Evolutionary conservation across 2,113 vertebrate genomes (phyloP).

Genomic region (Takifugu bimaculatus): DNA sequence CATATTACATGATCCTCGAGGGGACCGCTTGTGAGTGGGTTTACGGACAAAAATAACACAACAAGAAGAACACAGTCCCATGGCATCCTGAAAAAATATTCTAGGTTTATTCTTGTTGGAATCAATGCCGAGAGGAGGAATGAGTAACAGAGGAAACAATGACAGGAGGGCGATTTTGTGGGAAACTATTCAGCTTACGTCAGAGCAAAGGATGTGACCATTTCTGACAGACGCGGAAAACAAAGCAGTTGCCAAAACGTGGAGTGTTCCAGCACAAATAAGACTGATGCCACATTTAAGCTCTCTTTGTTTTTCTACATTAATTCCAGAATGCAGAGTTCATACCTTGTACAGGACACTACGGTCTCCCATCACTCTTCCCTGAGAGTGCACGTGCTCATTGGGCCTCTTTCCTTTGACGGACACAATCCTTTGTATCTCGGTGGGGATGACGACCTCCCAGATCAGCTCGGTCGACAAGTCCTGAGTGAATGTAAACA

Average conservation of each 20-base stretch:
- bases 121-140: slow-evolving; percentile 4
- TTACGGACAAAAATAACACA: too few relatives aligned
- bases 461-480: slow-evolving; percentile 88
- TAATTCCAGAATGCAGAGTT: neutral
- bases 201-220: neutral
- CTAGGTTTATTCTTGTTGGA: slow-evolving; percentile 3
- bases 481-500: slow-evolving; percentile 72
- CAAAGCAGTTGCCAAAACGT: neutral
- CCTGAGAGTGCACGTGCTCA: slow-evolving; percentile 96
- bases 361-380: slow-evolving; percentile 96
- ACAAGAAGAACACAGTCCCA: too few relatives aligned
- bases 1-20: too few relatives aligned
- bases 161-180: neutral
- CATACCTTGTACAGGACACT: slow-evolving; percentile 97
- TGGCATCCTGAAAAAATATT: too few relatives aligned
- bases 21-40: too few relatives aligned
- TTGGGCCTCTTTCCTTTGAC: slow-evolving; percentile 91
- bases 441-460: slow-evolving; percentile 85
- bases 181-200: slow-evolving; percentile 21
- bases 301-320: neutral
- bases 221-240: slow-evolving; percentile 8
- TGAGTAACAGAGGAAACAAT: slow-evolving; percentile 46
- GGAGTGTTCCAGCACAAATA: slow-evolving; percentile 3
- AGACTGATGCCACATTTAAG: neutral
- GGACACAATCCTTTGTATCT: slow-evolving; percentile 84